These are phyloP conservation scores for Agriotes lineatus DNA, from an alignment of 2,888 invertebrate species.

Conservation along the genomic window DNA sequence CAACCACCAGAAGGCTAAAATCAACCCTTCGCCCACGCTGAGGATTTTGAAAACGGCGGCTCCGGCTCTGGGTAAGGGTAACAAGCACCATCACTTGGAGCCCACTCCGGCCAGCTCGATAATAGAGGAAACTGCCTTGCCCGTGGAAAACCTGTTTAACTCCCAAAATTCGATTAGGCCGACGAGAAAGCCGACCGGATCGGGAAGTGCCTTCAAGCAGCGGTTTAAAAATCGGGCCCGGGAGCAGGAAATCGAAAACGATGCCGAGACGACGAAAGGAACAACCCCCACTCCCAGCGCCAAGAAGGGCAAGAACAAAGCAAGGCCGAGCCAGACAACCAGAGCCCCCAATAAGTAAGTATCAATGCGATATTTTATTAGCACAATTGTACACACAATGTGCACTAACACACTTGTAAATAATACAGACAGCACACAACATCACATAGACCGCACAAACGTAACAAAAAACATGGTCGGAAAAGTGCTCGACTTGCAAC, in stretches of 20 bases:
- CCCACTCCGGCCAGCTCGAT: constrained; percentile 73
- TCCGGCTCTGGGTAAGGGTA: constrained; percentile 68
- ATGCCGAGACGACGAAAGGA: constrained; percentile 56
- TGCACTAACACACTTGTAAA: constrained; percentile 62
- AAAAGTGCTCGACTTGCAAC: constrained; percentile 74
- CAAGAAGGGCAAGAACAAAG: constrained; percentile 56
- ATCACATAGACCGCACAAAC: constrained; percentile 58
- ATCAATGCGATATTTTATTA: constrained; percentile 20
- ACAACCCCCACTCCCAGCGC: constrained; percentile 49
- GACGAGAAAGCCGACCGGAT: constrained; percentile 69
- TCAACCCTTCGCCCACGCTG: constrained; percentile 75
- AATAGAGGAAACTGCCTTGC: constrained; percentile 70
- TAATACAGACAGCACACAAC: constrained; percentile 64
- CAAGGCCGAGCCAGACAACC: constrained; percentile 58
- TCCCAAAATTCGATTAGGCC: constrained; percentile 65
- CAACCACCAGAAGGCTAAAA: constrained; percentile 68
- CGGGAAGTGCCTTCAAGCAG: constrained; percentile 57
- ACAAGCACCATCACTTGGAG: constrained; percentile 72
- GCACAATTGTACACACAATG: constrained; percentile 37
- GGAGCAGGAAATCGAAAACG: constrained; percentile 58
- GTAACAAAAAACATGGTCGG: constrained; percentile 63
- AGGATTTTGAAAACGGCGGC: constrained; percentile 84
- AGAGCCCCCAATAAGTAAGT: constrained; percentile 66
- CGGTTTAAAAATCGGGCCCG: constrained; percentile 73
- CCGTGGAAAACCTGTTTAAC: constrained; percentile 70